phyloP scores from a whole-genome alignment of 2,888 invertebrate genomes.

The Drosophila aldrichi region DNA sequence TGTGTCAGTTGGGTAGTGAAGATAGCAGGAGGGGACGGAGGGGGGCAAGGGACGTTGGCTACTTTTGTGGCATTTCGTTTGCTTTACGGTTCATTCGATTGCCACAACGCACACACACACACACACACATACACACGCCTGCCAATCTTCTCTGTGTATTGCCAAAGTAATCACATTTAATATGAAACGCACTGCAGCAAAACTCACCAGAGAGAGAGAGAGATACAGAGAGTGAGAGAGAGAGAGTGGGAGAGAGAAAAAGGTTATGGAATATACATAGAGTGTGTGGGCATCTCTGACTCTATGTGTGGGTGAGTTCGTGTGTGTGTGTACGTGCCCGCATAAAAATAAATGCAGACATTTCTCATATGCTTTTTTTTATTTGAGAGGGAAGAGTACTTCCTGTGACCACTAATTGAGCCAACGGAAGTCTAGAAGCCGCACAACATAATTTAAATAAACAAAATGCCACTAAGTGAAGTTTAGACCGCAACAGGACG shows the following conservation, averaged over 20 bases:
- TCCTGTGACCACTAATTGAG: conserved; percentile 79
- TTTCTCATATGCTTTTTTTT: conserved; percentile 36
- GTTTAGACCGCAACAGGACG: conserved; percentile 76
- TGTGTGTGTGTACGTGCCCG: conserved; percentile 45
- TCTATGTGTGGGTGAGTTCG: conserved; percentile 12
- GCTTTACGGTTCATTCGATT: conserved; percentile 76
- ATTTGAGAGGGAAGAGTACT: conserved; percentile 32
- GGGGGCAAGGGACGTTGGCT: neutral
- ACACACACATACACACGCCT: neutral
- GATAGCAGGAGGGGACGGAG: too few relatives aligned
- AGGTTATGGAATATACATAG: conserved; percentile 41
- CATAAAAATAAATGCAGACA: conserved; percentile 63
- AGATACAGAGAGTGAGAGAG: conserved; percentile 43
- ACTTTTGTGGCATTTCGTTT: conserved; percentile 66
- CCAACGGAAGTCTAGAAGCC: conserved; percentile 78
- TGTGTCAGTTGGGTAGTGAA: neutral
- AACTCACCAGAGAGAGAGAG: conserved; percentile 55
- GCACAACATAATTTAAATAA: conserved; percentile 81
- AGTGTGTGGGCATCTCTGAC: conserved; percentile 13
- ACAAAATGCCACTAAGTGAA: conserved; percentile 78
- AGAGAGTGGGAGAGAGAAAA: conserved; percentile 31
- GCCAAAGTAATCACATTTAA: conserved; percentile 81
- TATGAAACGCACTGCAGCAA: conserved; percentile 82
- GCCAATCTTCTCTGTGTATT: conserved; percentile 72
- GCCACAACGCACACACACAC: conserved; percentile 25